These are phyloP conservation scores for Leptura quadrifasciata DNA, from an alignment of 2,888 invertebrate species.

Conservation along the genomic window DNA sequence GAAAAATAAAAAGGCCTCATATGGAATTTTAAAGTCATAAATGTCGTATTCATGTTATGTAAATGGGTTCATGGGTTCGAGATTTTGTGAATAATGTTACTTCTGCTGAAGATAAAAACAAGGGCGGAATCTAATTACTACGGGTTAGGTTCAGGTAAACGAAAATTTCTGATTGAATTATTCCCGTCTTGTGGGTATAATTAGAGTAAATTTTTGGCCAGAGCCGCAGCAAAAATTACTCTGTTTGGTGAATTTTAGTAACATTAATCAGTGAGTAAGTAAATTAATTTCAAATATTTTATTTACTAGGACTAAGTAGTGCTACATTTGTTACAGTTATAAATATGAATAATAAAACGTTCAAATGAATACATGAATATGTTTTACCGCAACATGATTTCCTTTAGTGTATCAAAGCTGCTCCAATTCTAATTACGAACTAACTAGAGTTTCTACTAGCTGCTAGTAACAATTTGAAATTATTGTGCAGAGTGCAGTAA, in stretches of 20 bases:
- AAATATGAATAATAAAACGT: background rate
- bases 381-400: background rate
- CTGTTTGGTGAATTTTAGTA: no score
- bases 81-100: background rate
- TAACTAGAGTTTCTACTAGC: slow-evolving; percentile 2
- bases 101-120: background rate
- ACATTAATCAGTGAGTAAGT: no score
- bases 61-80: background rate
- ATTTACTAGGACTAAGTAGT: background rate
- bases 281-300: no score
- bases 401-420: background rate
- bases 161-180: background rate
- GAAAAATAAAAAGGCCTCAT: slow-evolving; percentile 18
- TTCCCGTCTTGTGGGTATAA: background rate
- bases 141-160: background rate
- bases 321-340: background rate
- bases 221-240: background rate
- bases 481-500: background rate
- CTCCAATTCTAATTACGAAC: background rate
- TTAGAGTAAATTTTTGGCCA: background rate
- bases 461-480: background rate
- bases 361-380: background rate
- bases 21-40: slow-evolving; percentile 4
- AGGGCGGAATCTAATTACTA: background rate
- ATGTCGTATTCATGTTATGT: slow-evolving; percentile 12